These are phyloP conservation scores for Phaedon cochleariae DNA, from an alignment of 2,888 invertebrate species.

Conservation along the genomic window DNA sequence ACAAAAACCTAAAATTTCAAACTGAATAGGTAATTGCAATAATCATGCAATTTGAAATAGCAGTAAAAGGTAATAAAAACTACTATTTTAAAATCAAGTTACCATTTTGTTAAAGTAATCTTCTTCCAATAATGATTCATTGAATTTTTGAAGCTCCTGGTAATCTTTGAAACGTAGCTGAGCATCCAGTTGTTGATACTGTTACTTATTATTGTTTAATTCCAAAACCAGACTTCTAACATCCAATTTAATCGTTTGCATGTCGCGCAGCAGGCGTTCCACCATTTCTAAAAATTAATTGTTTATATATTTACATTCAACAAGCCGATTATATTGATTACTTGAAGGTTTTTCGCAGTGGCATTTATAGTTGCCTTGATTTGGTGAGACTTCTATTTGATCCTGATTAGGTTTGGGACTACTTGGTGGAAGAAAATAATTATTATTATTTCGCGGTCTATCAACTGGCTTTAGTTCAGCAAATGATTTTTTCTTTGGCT, in stretches of 20 bases:
- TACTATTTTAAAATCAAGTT: slow-evolving; percentile 13
- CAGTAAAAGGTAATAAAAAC: slow-evolving; percentile 11
- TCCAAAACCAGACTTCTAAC: slow-evolving; percentile 9
- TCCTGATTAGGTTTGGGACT: background rate
- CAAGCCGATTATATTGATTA: slow-evolving; percentile 14
- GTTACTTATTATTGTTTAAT: slow-evolving; percentile 4
- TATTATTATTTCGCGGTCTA: slow-evolving; percentile 15
- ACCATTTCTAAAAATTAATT: slow-evolving; percentile 15
- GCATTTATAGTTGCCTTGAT: slow-evolving; percentile 14
- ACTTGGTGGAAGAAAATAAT: slow-evolving; percentile 12
- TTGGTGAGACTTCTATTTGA: slow-evolving; percentile 10
- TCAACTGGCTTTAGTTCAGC: slow-evolving; percentile 20
- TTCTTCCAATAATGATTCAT: slow-evolving; percentile 5
- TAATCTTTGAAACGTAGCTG: slow-evolving; percentile 8
- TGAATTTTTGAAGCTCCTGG: slow-evolving; percentile 6
- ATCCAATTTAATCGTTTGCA: slow-evolving; percentile 13
- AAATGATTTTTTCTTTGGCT: slow-evolving; percentile 16
- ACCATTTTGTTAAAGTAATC: slow-evolving; percentile 16
- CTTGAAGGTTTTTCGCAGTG: slow-evolving; percentile 15
- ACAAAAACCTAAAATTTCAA: background rate
- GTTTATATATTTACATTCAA: slow-evolving; percentile 15
- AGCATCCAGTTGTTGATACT: slow-evolving; percentile 7
- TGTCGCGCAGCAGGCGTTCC: slow-evolving; percentile 16
- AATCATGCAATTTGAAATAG: background rate
- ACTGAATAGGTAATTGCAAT: background rate